Conservation (phyloP, 1,140 invertebrate genomes). For the Drosophila arizonae region DNA sequence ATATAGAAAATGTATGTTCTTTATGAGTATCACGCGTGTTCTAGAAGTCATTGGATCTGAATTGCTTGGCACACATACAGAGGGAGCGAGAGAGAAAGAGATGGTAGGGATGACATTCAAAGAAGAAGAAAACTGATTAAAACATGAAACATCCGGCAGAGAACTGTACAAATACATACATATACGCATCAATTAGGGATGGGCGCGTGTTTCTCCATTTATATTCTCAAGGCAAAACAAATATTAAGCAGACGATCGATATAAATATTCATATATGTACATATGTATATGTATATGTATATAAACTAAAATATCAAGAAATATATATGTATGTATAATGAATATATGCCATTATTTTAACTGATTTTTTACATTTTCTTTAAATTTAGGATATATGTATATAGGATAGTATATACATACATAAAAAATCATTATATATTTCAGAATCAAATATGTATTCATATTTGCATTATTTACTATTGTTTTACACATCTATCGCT, state of each 20-base stretch:
- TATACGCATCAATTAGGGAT: slow-evolving; percentile 4
- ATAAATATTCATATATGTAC: not conserved
- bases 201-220: not conserved
- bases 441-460: no score
- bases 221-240: not conserved
- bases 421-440: no score
- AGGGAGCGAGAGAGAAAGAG: not conserved
- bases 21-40: not conserved
- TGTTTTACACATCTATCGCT: no score
- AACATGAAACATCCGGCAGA: slow-evolving; percentile 30
- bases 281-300: not conserved
- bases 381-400: no score
- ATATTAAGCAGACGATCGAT: no score
- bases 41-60: not conserved
- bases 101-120: slow-evolving; percentile 29
- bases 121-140: slow-evolving; percentile 10
- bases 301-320: not conserved
- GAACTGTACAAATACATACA: not conserved
- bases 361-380: no score
- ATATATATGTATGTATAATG: no score
- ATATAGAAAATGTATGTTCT: not conserved
- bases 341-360: no score
- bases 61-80: not conserved
- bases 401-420: no score
- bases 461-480: no score